These are phyloP conservation scores for Achatina immaculata DNA, from an alignment of 1,140 invertebrate genomes.

Conservation along the genomic window DNA sequence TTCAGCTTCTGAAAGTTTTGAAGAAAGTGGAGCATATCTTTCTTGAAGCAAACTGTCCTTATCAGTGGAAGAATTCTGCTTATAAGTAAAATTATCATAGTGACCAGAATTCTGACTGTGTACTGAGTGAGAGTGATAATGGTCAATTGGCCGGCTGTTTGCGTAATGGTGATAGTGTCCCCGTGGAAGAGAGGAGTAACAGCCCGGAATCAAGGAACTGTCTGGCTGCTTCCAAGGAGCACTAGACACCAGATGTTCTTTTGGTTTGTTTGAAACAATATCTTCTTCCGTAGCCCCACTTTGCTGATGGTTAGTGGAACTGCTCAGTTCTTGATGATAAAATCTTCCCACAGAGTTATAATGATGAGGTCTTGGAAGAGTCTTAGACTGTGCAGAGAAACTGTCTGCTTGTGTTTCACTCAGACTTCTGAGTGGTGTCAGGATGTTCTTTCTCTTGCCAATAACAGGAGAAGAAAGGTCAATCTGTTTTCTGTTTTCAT, in stretches of 20 bases:
- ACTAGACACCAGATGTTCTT: slow-evolving; percentile 5
- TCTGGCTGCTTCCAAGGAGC: slow-evolving; percentile 31
- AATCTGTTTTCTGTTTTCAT: slow-evolving; percentile 38
- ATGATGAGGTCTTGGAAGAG: slow-evolving; percentile 6
- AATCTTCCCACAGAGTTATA: background rate
- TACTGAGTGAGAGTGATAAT: background rate
- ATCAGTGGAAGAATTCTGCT: background rate
- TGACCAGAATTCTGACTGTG: background rate
- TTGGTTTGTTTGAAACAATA: background rate
- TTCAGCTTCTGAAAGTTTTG: background rate
- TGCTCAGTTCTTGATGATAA: background rate
- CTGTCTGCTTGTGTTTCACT: background rate
- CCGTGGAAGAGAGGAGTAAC: slow-evolving; percentile 37
- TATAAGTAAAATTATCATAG: background rate
- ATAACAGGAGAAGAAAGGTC: slow-evolving; percentile 27
- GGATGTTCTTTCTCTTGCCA: background rate
- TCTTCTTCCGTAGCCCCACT: background rate
- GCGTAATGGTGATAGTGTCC: background rate
- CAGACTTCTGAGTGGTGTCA: background rate
- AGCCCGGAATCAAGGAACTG: slow-evolving; percentile 19
- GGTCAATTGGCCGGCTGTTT: background rate
- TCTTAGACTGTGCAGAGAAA: slow-evolving; percentile 9
- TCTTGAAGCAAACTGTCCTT: slow-evolving; percentile 18
- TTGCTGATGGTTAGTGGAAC: background rate
- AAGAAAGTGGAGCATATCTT: background rate